A percentile compares a stretch with the other conserved stretches of the same genome.
Conservation (phyloP, 2,113 vertebrate genomes). For the Numenius arquata region DNA sequence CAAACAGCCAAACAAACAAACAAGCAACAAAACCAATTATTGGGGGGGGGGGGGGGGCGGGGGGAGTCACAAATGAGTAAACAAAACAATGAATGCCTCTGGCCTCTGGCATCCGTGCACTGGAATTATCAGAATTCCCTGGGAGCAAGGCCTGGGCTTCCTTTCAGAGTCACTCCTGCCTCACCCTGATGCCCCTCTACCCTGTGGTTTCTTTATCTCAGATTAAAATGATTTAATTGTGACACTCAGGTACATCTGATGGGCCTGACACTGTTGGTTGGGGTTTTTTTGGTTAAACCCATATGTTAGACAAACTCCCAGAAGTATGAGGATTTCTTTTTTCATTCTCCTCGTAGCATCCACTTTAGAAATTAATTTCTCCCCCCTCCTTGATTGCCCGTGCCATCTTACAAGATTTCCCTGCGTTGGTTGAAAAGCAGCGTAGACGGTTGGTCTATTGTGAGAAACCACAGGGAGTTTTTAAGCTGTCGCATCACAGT, state of each 20-base stretch:
- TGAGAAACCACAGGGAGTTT: slow-evolving; percentile 40
- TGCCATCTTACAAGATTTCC: slow-evolving; percentile 18
- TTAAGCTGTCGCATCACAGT: not conserved
- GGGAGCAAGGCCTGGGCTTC: not conserved
- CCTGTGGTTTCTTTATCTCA: slow-evolving; percentile 18
- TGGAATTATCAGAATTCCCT: not conserved
- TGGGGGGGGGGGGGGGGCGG: not conserved
- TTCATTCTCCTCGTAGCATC: slow-evolving; percentile 21
- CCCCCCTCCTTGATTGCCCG: not conserved
- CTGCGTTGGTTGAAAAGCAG: slow-evolving; percentile 17
- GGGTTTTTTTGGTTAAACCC: not conserved
- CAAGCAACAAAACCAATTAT: slow-evolving; percentile 11
- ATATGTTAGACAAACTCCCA: not conserved
- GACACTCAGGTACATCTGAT: not conserved
- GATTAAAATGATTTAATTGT: slow-evolving; percentile 21
- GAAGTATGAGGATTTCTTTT: not conserved
- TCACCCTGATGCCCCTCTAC: not conserved
- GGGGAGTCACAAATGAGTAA: slow-evolving; percentile 11
- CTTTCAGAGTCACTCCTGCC: not conserved
- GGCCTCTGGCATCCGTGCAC: not conserved
- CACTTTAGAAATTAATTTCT: slow-evolving; percentile 50
- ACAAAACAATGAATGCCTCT: not conserved
- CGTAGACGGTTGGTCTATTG: not conserved
- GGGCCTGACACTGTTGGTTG: not conserved
- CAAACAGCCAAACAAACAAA: slow-evolving; percentile 10